A percentile compares a stretch with the other conserved stretches of the same genome.
phyloP scores from a whole-genome alignment of 2,888 invertebrate species.

The Trissolcus japonicus region DNA sequence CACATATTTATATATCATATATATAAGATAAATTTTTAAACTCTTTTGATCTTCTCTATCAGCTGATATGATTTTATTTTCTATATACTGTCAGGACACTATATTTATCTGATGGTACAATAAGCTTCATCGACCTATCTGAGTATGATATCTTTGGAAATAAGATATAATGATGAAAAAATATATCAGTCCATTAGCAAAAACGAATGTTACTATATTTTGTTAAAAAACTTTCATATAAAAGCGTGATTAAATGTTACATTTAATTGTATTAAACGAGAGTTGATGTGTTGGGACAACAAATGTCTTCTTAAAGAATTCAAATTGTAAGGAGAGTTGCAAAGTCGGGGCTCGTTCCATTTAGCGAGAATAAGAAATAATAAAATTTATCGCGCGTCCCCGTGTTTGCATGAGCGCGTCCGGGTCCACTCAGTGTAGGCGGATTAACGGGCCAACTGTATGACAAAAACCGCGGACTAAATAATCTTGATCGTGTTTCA shows the following conservation, averaged over 20 bases:
- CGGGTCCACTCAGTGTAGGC: constrained; percentile 45
- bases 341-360: constrained; percentile 26
- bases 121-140: constrained; percentile 5
- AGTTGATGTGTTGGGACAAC: constrained; percentile 7
- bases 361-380: constrained; percentile 24
- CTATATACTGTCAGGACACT: too few species aligned
- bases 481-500: constrained; percentile 72
- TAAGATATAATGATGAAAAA: background rate
- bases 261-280: too few species aligned
- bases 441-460: constrained; percentile 39
- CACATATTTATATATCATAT: too few species aligned
- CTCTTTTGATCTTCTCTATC: constrained; percentile 21
- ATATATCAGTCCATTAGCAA: too few species aligned
- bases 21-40: constrained; percentile 9
- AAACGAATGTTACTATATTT: too few species aligned
- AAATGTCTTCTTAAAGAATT: background rate
- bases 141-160: background rate
- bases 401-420: background rate
- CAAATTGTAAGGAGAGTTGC: background rate
- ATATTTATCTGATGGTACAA: too few species aligned
- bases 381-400: constrained; percentile 29
- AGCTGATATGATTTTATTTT: constrained; percentile 2
- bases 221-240: too few species aligned
- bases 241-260: too few species aligned
- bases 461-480: constrained; percentile 37